Conservation (phyloP, 1,140 invertebrate genomes). For the Ips nitidus region DNA sequence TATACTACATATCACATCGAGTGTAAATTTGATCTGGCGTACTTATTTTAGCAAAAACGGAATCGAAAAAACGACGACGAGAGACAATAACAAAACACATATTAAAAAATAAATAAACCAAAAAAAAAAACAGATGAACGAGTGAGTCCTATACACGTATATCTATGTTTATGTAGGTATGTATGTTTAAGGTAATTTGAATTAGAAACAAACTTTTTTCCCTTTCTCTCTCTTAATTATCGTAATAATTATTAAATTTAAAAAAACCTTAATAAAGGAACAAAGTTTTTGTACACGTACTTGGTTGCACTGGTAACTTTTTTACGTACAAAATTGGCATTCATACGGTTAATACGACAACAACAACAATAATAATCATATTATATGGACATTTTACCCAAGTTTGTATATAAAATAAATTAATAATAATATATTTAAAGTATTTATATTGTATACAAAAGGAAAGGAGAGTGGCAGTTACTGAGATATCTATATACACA, state of each 20-base stretch:
- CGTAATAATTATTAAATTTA: conserved; percentile 3
- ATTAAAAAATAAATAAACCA: conserved; percentile 14
- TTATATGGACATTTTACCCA: conserved; percentile 38
- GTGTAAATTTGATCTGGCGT: conserved; percentile 26
- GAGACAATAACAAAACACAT: conserved; percentile 12
- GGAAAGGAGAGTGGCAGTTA: too few species aligned
- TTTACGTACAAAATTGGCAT: conserved; percentile 49
- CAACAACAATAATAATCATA: conserved; percentile 15
- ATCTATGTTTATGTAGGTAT: background rate
- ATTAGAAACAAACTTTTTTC: background rate
- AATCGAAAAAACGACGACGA: background rate
- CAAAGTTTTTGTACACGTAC: conserved; percentile 50
- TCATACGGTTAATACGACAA: conserved; percentile 41
- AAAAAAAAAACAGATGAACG: conserved; percentile 11
- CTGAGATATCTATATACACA: too few species aligned
- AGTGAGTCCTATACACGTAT: conserved; percentile 15
- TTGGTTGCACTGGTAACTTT: conserved; percentile 51
- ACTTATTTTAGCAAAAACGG: background rate
- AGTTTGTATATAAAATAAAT: conserved; percentile 5
- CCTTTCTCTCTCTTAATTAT: background rate
- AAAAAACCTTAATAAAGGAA: conserved; percentile 44
- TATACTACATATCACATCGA: conserved; percentile 25
- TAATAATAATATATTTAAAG: conserved; percentile 8
- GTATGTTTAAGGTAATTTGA: background rate
- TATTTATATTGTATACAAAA: too few species aligned